Evolutionary conservation across 2,888 invertebrate genomes (phyloP).

Genomic region (Aphodius sticticus): DNA sequence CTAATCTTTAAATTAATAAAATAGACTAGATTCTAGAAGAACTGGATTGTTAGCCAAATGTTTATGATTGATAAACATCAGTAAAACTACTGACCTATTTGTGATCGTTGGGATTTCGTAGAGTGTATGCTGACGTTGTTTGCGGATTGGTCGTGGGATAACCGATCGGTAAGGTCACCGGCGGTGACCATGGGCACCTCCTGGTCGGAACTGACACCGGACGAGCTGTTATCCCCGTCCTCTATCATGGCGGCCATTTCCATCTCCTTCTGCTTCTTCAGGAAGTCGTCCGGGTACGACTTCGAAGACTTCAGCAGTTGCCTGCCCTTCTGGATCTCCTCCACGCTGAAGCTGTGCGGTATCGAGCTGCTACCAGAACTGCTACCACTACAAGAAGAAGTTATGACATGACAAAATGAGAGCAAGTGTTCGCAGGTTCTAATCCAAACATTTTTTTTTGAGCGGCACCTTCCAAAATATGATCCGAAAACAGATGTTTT

Average conservation of each 20-base stretch:
- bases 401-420: neutral
- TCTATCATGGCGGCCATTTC: constrained; percentile 62
- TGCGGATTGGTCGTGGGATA: constrained; percentile 43
- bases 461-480: too few relatives aligned
- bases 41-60: too few relatives aligned
- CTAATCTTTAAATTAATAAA: too few relatives aligned
- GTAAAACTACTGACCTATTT: constrained; percentile 50
- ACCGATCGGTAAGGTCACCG: constrained; percentile 59
- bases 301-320: constrained; percentile 86
- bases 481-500: too few relatives aligned
- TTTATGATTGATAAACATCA: too few relatives aligned
- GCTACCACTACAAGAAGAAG: constrained; percentile 67
- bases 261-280: constrained; percentile 61
- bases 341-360: constrained; percentile 87
- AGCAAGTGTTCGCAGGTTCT: too few relatives aligned
- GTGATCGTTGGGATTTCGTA: constrained; percentile 52
- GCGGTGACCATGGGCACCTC: constrained; percentile 66
- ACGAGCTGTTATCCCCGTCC: constrained; percentile 89
- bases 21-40: too few relatives aligned
- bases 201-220: constrained; percentile 88
- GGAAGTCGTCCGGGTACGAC: constrained; percentile 85
- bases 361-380: constrained; percentile 76
- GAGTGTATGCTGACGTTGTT: constrained; percentile 49
- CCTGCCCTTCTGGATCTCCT: constrained; percentile 88
- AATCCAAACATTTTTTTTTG: too few relatives aligned